These are phyloP conservation scores for Listronotus bonariensis DNA, from an alignment of 1,140 invertebrate genomes.

Conservation along the genomic window DNA sequence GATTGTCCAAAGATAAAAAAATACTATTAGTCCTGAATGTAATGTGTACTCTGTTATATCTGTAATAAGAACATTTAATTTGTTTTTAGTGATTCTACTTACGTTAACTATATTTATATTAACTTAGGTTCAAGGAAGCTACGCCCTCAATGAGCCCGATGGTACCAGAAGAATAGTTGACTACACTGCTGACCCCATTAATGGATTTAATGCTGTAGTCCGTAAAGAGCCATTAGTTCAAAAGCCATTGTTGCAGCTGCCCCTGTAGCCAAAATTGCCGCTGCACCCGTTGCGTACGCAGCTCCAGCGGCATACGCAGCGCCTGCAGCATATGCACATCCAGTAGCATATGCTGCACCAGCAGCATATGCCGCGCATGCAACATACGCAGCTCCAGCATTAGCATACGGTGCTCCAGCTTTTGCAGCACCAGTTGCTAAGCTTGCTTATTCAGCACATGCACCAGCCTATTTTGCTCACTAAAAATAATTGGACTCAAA, in stretches of 20 bases:
- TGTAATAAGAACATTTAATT: too few species aligned
- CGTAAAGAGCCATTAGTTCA: conserved; percentile 58
- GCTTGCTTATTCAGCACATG: conserved; percentile 25
- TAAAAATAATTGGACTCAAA: too few species aligned
- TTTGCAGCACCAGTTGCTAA: conserved; percentile 5
- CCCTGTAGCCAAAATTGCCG: conserved; percentile 44
- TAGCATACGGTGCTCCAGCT: conserved; percentile 1
- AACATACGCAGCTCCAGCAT: neutral
- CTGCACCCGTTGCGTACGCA: conserved; percentile 31
- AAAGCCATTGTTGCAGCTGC: conserved; percentile 56
- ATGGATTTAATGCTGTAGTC: conserved; percentile 60
- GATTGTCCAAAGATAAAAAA: too few species aligned
- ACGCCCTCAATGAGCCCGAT: conserved; percentile 69
- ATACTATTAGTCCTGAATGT: too few species aligned
- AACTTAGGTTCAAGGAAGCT: conserved; percentile 66
- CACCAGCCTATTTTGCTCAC: conserved; percentile 13
- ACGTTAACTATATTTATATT: too few species aligned
- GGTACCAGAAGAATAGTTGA: conserved; percentile 64
- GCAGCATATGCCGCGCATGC: conserved; percentile 5
- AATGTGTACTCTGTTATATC: too few species aligned
- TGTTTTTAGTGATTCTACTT: too few species aligned
- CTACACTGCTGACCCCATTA: conserved; percentile 65
- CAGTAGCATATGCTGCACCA: conserved; percentile 16
- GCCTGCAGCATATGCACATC: conserved; percentile 21
- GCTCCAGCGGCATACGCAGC: conserved; percentile 40